These are phyloP conservation scores for Dicentrarchus labrax DNA, from an alignment of 2,113 vertebrate species.

Conservation along the genomic window DNA sequence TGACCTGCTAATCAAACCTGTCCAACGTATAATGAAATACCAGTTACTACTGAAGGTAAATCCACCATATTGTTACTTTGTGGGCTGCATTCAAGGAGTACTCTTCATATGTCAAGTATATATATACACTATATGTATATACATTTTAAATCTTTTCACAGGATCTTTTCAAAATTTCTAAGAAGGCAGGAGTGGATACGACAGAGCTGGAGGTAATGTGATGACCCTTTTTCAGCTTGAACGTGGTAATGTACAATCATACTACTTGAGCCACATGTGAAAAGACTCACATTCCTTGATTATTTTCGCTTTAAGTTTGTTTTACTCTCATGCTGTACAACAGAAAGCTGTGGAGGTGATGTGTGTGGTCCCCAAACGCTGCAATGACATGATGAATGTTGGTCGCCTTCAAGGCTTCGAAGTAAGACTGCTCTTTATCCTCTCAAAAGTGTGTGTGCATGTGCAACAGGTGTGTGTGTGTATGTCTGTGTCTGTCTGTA, in stretches of 20 bases:
- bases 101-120: neutral
- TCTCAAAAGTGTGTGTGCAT: too few species aligned
- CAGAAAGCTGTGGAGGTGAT: conserved; percentile 99
- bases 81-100: neutral
- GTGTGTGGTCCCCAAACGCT: conserved; percentile 98
- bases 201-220: conserved; percentile 93
- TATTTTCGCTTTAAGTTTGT: conserved; percentile 5
- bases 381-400: conserved; percentile 99
- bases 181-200: conserved; percentile 93
- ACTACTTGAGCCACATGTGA: neutral
- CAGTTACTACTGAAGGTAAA: conserved; percentile 96
- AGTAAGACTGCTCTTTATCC: conserved; percentile 82
- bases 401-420: conserved; percentile 99
- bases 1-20: conserved; percentile 96
- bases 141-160: conserved; percentile 59
- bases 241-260: neutral
- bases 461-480: too few species aligned
- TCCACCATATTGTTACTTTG: neutral
- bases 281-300: neutral
- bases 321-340: neutral
- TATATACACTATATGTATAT: neutral
- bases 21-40: conserved; percentile 99
- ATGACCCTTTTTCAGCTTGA: neutral
- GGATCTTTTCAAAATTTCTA: conserved; percentile 97
- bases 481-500: neutral